Conservation (phyloP, 2,888 invertebrate species). For the Meteorus cinctellus region DNA sequence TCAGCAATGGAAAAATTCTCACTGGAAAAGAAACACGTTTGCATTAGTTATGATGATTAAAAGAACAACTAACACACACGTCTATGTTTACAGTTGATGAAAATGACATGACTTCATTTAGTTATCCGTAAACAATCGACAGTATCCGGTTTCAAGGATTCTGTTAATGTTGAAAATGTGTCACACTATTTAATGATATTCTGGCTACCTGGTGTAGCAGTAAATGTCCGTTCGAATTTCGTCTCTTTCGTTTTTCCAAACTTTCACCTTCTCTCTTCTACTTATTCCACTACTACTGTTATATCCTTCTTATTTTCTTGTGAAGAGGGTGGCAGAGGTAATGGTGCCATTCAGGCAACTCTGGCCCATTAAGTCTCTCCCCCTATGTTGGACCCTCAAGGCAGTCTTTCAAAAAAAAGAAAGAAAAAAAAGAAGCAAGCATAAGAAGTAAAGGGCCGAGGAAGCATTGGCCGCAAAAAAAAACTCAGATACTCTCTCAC, state of each 20-base stretch:
- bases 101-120: conserved; percentile 53
- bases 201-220: conserved; percentile 53
- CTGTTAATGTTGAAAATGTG: conserved; percentile 57
- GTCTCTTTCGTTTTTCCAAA: conserved; percentile 36
- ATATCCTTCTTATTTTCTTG: neutral
- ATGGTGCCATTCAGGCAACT: conserved; percentile 56
- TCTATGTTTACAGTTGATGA: conserved; percentile 49
- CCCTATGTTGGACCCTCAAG: conserved; percentile 38
- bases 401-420: conserved; percentile 45
- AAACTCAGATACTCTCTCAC: conserved; percentile 28
- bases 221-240: conserved; percentile 14
- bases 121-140: conserved; percentile 50
- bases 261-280: conserved; percentile 7
- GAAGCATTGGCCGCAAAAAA: conserved; percentile 37
- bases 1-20: neutral
- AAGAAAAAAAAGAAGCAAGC: conserved; percentile 45
- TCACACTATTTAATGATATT: conserved; percentile 47
- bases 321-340: conserved; percentile 47
- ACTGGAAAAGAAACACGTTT: conserved; percentile 3
- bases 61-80: neutral
- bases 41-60: conserved; percentile 4
- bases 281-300: neutral
- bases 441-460: conserved; percentile 26
- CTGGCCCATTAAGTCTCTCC: conserved; percentile 55
- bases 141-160: conserved; percentile 38